phyloP scores from a whole-genome alignment of 2,113 vertebrate species.

The Pelecanoides urinatrix region DNA sequence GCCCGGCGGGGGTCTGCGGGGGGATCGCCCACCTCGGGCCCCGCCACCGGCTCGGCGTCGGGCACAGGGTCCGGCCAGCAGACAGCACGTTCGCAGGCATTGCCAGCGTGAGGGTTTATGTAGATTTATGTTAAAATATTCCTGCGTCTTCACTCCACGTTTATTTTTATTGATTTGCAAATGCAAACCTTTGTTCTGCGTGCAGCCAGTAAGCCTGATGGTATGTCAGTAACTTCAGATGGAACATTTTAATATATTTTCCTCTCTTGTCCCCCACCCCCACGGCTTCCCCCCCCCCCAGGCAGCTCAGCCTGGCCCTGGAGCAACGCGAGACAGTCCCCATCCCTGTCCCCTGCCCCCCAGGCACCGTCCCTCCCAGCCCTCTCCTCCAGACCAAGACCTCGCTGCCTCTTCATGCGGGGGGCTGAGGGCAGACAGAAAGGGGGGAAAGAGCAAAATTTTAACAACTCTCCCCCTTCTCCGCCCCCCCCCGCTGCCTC shows the following conservation, averaged over 20 bases:
- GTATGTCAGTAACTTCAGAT: constrained; percentile 1
- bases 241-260: not conserved
- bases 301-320: not conserved
- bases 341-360: not conserved
- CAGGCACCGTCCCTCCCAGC: too few relatives aligned
- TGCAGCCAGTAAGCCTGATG: constrained; percentile 23
- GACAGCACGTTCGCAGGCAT: not conserved
- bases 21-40: fast-evolving
- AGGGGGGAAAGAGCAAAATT: not conserved
- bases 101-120: constrained; percentile 23
- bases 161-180: constrained; percentile 80
- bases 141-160: constrained; percentile 32
- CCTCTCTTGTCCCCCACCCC: not conserved
- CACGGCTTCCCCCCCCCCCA: not conserved
- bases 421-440: not conserved
- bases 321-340: not conserved
- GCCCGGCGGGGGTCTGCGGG: fast-evolving
- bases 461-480: too few relatives aligned
- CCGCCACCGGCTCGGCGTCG: fast-evolving
- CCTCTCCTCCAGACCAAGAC: not conserved
- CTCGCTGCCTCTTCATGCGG: not conserved
- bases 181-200: constrained; percentile 65
- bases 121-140: constrained; percentile 70
- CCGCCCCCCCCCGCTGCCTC: not conserved
- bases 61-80: not conserved